Conservation (phyloP, 2,888 invertebrate genomes). For the Plebejus argus region DNA sequence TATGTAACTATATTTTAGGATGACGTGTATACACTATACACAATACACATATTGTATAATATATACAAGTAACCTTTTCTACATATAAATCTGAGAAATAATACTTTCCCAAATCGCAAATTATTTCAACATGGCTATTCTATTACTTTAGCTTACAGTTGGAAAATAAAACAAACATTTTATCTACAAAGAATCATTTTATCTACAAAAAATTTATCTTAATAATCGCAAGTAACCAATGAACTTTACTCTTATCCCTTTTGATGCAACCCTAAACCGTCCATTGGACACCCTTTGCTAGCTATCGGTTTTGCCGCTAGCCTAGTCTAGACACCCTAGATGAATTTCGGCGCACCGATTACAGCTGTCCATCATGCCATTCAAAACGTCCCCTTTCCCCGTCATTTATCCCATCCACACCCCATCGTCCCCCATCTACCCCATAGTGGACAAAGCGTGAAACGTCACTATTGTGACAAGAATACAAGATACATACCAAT, state of each 20-base stretch:
- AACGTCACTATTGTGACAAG: constrained; percentile 11
- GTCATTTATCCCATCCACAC: too few relatives aligned
- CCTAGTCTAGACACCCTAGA: constrained; percentile 25
- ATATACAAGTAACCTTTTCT: too few relatives aligned
- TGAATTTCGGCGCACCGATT: constrained; percentile 3
- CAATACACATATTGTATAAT: too few relatives aligned
- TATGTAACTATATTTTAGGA: too few relatives aligned
- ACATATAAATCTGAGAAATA: too few relatives aligned
- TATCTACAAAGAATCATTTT: too few relatives aligned
- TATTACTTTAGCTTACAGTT: too few relatives aligned
- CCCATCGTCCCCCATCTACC: neutral
- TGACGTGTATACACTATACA: too few relatives aligned
- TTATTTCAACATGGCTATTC: too few relatives aligned
- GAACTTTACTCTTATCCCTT: neutral
- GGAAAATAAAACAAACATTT: too few relatives aligned
- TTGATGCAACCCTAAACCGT: neutral
- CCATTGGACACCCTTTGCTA: neutral
- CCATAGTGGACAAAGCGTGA: neutral
- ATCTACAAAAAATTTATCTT: neutral
- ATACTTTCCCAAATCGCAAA: too few relatives aligned
- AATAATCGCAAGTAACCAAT: neutral
- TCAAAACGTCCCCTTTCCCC: constrained; percentile 2
- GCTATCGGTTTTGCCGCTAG: neutral
- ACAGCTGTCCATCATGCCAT: constrained; percentile 26
- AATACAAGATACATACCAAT: constrained; percentile 10